Conservation (phyloP, 2,888 invertebrate genomes). For the Lepidocyrtoides sp. region DNA sequence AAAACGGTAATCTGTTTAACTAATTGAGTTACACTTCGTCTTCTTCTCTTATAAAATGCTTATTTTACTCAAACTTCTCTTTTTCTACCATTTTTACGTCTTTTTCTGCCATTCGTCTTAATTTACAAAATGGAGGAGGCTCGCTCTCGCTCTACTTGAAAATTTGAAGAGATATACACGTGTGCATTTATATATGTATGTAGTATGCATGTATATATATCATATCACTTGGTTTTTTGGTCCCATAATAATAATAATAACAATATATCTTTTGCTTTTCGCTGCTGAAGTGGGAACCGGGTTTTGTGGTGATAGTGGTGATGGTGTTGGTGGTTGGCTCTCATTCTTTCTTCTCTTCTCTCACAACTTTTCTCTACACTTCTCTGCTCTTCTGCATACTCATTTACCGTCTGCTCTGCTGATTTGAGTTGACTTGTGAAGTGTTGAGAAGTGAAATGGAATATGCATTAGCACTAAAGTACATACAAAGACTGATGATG, state of each 20-base stretch:
- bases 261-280: constrained; percentile 4
- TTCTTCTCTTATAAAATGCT: constrained; percentile 34
- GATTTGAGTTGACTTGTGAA: constrained; percentile 78
- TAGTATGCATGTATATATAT: neutral
- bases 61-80: constrained; percentile 54
- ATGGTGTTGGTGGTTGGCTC: constrained; percentile 47
- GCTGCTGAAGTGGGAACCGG: constrained; percentile 33
- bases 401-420: constrained; percentile 36
- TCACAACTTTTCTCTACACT: neutral
- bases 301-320: constrained; percentile 57
- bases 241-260: neutral
- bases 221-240: constrained; percentile 30
- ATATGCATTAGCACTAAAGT: constrained; percentile 75
- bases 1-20: constrained; percentile 77
- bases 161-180: no score
- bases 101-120: constrained; percentile 69
- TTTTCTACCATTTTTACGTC: constrained; percentile 51
- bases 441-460: constrained; percentile 79
- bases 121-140: constrained; percentile 13
- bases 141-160: no score
- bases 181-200: neutral
- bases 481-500: constrained; percentile 52
- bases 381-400: neutral
- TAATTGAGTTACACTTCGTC: constrained; percentile 75
- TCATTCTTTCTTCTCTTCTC: constrained; percentile 26